These are phyloP conservation scores for Lasioglossum albipes DNA, from an alignment of 1,140 invertebrate genomes.

Conservation along the genomic window DNA sequence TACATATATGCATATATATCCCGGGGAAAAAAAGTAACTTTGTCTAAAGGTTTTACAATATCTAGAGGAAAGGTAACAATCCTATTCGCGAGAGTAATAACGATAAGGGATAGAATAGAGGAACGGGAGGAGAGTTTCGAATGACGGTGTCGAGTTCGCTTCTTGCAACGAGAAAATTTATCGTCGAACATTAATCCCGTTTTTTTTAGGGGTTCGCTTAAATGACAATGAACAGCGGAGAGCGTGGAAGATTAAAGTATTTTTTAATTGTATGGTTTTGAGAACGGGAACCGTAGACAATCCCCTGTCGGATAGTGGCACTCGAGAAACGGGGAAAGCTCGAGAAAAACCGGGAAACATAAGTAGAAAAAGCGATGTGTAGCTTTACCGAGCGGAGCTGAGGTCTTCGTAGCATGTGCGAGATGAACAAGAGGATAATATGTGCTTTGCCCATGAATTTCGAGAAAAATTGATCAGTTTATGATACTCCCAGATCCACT, in stretches of 20 bases:
- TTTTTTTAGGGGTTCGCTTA: conserved; percentile 5
- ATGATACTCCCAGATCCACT: too few species aligned
- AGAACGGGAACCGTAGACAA: background rate
- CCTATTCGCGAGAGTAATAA: conserved; percentile 9
- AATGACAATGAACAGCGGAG: too few species aligned
- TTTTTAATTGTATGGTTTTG: conserved; percentile 28
- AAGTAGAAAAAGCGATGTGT: conserved; percentile 26
- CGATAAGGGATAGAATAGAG: background rate
- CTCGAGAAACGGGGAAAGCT: background rate
- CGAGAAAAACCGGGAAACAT: background rate
- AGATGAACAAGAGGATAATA: too few species aligned
- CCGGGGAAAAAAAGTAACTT: conserved; percentile 53
- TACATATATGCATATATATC: conserved; percentile 30
- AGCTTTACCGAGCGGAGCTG: too few species aligned
- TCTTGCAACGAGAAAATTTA: conserved; percentile 19
- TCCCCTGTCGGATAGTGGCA: background rate
- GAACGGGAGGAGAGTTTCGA: conserved; percentile 2
- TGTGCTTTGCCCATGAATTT: too few species aligned
- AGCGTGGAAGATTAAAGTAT: background rate
- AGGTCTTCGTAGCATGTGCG: too few species aligned
- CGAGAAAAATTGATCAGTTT: too few species aligned
- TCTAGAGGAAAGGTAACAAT: conserved; percentile 28
- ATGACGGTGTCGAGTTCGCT: background rate
- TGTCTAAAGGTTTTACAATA: conserved; percentile 68
- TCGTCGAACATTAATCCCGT: background rate